These are phyloP conservation scores for Cavia porcellus DNA, from an alignment of 2,113 vertebrate species.

Conservation along the genomic window DNA sequence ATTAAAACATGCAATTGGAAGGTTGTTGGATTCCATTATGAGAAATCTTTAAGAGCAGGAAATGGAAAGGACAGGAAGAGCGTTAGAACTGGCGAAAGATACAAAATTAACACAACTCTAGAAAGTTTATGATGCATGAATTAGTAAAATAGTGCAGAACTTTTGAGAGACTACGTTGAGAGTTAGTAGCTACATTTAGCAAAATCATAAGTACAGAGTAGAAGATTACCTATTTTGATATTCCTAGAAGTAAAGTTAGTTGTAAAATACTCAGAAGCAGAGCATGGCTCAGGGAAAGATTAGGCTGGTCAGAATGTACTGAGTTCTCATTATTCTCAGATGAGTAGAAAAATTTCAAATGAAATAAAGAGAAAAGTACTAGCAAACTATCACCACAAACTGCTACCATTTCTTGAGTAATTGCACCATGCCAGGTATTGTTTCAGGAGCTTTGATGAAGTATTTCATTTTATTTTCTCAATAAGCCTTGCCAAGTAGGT, in stretches of 20 bases:
- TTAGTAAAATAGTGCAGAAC: constrained; percentile 1
- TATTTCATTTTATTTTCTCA: constrained; percentile 34
- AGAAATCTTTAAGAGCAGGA: neutral
- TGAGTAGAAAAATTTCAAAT: constrained; percentile 13
- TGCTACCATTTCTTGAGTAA: constrained; percentile 9
- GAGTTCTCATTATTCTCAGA: neutral
- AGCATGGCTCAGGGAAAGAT: constrained; percentile 8
- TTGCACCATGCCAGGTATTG: neutral
- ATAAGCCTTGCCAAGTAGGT: neutral
- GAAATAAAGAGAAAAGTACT: neutral
- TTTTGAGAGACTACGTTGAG: neutral
- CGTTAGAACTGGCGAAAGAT: neutral
- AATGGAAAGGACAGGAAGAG: neutral
- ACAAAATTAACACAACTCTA: neutral
- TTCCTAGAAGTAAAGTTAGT: neutral
- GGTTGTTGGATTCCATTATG: constrained; percentile 29
- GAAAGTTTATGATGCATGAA: neutral
- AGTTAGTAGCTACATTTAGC: constrained; percentile 2
- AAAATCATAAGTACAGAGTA: neutral
- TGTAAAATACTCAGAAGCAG: constrained; percentile 9
- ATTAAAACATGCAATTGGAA: constrained; percentile 61
- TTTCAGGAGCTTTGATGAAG: neutral
- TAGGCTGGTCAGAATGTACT: neutral
- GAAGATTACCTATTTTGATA: constrained; percentile 19
- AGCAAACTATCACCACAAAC: neutral